A percentile compares a stretch with the other conserved stretches of the same genome.
Conservation (phyloP, 2,888 invertebrate genomes). For the Stenodema calcarata region DNA sequence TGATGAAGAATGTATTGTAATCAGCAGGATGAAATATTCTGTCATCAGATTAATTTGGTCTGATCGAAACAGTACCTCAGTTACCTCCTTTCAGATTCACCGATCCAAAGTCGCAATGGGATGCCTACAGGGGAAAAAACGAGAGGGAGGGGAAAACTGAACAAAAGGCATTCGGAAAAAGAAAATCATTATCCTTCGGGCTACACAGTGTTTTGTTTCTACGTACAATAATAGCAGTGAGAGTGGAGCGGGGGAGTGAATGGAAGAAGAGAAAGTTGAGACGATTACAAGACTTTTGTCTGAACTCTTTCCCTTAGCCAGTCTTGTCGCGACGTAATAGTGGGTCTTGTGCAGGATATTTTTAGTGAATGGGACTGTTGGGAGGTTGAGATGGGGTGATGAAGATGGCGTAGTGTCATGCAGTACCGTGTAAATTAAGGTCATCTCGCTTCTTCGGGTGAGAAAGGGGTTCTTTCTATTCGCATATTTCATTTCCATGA, state of each 20-base stretch:
- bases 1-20: background rate
- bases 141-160: background rate
- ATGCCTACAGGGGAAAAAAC: background rate
- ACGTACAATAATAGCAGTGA: slow-evolving; percentile 7
- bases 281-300: slow-evolving; percentile 39
- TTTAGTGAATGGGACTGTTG: background rate
- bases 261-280: slow-evolving; percentile 8
- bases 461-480: background rate
- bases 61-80: background rate
- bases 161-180: slow-evolving; percentile 41
- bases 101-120: background rate
- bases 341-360: background rate
- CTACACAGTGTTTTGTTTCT: slow-evolving; percentile 34
- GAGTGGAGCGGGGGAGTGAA: background rate
- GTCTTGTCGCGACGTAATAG: background rate
- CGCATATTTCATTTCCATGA: slow-evolving; percentile 29
- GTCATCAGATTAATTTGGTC: background rate
- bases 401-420: slow-evolving; percentile 1
- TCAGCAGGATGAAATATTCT: background rate
- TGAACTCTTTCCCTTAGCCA: background rate
- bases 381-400: background rate
- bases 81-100: background rate
- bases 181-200: slow-evolving; percentile 33
- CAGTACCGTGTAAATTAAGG: slow-evolving; percentile 16
- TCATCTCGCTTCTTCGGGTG: background rate